Percentiles rank a stretch among this genome's conserved stretches.
These are phyloP conservation scores for Pocillopora verrucosa DNA, from an alignment of 64 coral and sea anemone genomes.

Conservation along the genomic window DNA sequence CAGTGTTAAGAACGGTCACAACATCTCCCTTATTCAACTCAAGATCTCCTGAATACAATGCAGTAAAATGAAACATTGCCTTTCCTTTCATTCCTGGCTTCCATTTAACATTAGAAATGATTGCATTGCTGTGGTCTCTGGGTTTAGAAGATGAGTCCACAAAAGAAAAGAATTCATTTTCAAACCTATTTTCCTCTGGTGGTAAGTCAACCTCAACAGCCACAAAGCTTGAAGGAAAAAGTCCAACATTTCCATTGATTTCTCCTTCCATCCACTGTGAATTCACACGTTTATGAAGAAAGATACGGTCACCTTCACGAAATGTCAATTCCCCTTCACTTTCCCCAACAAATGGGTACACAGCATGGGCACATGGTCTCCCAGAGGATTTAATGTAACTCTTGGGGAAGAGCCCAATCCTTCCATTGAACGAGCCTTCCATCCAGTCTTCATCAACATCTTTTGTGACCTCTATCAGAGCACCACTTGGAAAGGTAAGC, in stretches of 20 bases:
- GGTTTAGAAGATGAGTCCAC: background rate
- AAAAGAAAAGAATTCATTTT: conserved; percentile 1
- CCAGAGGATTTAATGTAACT: conserved; percentile 67
- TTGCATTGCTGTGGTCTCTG: background rate
- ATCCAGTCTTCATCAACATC: conserved; percentile 91
- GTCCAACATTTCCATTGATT: conserved; percentile 59
- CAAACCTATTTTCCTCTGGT: conserved; percentile 10
- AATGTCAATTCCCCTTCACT: conserved; percentile 86
- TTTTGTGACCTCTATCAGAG: conserved; percentile 71
- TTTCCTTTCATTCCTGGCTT: conserved; percentile 58
- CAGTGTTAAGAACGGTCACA: conserved; percentile 52
- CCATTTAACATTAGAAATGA: conserved; percentile 41
- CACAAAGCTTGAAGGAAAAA: conserved; percentile 95
- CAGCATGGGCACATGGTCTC: conserved; percentile 72
- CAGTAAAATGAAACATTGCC: conserved; percentile 81
- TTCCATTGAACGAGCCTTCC: conserved; percentile 78
- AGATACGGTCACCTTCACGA: conserved; percentile 84
- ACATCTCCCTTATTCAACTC: conserved; percentile 87
- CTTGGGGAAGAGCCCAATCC: conserved; percentile 86
- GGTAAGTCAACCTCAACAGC: conserved; percentile 78
- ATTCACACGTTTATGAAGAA: conserved; percentile 67
- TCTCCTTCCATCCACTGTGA: conserved; percentile 97
- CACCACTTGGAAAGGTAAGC: conserved; percentile 72
- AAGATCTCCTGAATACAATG: conserved; percentile 78
- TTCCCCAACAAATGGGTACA: conserved; percentile 98